These are phyloP conservation scores for Microcebus griseorufus DNA, from an alignment of 2,113 vertebrate genomes.

Conservation along the genomic window DNA sequence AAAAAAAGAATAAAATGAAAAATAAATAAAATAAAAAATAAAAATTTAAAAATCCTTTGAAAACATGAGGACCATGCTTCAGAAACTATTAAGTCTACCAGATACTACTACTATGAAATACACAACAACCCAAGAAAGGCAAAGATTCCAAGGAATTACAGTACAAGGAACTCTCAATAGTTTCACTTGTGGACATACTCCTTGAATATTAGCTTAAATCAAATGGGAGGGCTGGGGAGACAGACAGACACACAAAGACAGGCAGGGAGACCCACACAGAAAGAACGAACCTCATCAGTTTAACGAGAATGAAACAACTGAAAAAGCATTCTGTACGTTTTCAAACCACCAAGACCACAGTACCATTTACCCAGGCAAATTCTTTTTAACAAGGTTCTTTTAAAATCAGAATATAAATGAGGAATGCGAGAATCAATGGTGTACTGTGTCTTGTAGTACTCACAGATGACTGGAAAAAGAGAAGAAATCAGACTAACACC, in stretches of 20 bases:
- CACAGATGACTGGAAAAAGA: constrained; percentile 62
- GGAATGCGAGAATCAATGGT: constrained; percentile 52
- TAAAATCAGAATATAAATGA: constrained; percentile 65
- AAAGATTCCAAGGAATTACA: constrained; percentile 46
- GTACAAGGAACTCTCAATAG: not conserved
- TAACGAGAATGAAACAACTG: constrained; percentile 41
- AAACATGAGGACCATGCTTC: not conserved
- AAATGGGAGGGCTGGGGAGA: not conserved
- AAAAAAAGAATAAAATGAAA: too few species aligned
- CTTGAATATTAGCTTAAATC: constrained; percentile 47
- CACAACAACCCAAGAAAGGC: constrained; percentile 2
- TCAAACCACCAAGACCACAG: constrained; percentile 39
- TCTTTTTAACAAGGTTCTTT: constrained; percentile 60
- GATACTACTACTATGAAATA: constrained; percentile 38
- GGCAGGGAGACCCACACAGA: not conserved
- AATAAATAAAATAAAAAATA: not conserved
- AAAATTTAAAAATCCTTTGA: constrained; percentile 35
- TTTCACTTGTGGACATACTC: constrained; percentile 18
- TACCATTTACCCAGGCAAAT: constrained; percentile 50
- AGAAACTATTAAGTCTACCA: not conserved
- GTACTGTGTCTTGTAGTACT: constrained; percentile 30
- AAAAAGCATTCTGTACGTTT: constrained; percentile 45
- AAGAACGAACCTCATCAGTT: not conserved
- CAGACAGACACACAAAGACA: not conserved
- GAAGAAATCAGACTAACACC: constrained; percentile 59